Percentiles rank a stretch among this genome's conserved stretches.
These are phyloP conservation scores for Gastrophysa polygoni DNA, from an alignment of 2,888 invertebrate species.

Conservation along the genomic window DNA sequence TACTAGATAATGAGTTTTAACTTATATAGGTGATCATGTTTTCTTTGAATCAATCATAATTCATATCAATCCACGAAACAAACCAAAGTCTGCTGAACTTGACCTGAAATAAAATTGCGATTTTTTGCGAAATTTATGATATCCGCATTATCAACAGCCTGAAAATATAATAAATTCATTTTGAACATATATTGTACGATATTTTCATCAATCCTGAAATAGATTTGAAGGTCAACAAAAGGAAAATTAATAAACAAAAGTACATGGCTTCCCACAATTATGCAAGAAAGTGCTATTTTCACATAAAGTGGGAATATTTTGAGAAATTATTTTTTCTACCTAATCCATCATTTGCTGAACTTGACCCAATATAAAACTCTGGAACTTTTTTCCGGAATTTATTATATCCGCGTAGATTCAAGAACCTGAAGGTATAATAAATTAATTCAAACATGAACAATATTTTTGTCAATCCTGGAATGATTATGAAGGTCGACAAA, in stretches of 20 bases:
- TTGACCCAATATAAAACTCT: neutral
- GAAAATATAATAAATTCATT: neutral
- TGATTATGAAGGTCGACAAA: neutral
- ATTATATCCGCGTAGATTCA: neutral
- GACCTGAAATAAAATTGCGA: neutral
- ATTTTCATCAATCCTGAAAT: neutral
- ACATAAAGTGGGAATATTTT: no score
- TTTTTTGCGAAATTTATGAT: neutral
- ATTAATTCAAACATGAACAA: neutral
- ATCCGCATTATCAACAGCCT: neutral
- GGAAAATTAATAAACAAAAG: neutral
- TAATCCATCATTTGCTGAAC: no score
- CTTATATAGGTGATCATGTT: no score
- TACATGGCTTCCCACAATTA: neutral
- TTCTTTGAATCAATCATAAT: no score
- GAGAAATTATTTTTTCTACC: no score
- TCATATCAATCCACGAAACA: no score
- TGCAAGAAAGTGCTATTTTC: no score
- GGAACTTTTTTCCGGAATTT: neutral
- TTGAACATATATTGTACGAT: neutral
- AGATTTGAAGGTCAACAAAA: neutral
- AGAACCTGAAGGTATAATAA: neutral
- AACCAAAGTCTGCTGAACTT: neutral
- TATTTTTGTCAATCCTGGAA: neutral
- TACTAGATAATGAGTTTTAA: no score